A percentile compares a stretch with the other conserved stretches of the same genome.
Evolutionary conservation across 2,113 vertebrate species (phyloP).

Genomic region (Camelus bactrianus): DNA sequence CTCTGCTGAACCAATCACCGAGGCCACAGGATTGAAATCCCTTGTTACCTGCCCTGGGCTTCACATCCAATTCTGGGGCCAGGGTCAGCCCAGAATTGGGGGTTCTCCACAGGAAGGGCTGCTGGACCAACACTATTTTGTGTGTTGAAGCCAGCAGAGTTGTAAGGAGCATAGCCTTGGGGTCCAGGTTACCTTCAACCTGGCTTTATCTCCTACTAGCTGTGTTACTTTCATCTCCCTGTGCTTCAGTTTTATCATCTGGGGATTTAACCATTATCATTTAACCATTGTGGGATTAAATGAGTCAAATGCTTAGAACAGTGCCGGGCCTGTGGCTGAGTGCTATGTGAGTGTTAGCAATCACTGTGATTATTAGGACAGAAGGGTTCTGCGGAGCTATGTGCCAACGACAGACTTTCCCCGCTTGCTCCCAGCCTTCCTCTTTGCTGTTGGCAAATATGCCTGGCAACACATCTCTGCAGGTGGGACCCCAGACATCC

Average conservation of each 20-base stretch:
- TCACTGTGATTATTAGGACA: neutral
- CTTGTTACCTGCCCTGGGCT: neutral
- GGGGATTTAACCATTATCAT: no score
- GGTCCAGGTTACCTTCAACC: neutral
- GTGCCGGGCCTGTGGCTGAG: fast-evolving
- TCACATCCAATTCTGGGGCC: neutral
- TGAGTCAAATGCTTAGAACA: neutral
- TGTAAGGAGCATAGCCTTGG: neutral
- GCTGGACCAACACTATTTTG: neutral
- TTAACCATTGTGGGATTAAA: no score
- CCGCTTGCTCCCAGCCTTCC: neutral
- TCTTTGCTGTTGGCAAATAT: neutral
- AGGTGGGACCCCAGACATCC: neutral
- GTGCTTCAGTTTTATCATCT: neutral
- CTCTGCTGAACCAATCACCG: neutral
- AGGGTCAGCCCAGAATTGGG: neutral
- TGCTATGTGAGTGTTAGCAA: neutral
- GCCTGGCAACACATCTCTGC: neutral
- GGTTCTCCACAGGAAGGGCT: no score
- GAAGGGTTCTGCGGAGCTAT: fast-evolving
- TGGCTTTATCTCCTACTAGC: neutral
- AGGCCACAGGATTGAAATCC: neutral
- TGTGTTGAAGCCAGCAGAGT: neutral
- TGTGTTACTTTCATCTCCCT: neutral
- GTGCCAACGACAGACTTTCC: neutral